These are phyloP conservation scores for Propithecus deckenii DNA, from an alignment of 2,797 vertebrate species.

Conservation along the genomic window DNA sequence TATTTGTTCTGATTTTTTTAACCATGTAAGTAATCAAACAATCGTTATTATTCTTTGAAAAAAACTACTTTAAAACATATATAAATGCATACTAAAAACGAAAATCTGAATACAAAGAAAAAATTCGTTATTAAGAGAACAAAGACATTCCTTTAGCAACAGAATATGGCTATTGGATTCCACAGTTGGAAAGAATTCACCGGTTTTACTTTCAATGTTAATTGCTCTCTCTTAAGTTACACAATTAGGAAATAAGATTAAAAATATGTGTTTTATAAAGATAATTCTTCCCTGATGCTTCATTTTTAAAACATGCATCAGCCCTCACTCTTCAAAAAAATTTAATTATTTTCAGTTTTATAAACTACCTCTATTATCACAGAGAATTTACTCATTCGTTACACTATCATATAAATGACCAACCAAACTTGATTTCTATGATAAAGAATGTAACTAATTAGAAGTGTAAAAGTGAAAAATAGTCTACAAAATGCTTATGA, in stretches of 20 bases:
- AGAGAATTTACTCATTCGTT: conserved; percentile 43
- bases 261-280: not conserved
- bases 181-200: not conserved
- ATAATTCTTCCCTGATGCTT: not conserved
- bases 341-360: conserved; percentile 21
- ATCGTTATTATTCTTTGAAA: not conserved
- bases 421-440: not conserved
- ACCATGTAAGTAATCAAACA: not conserved
- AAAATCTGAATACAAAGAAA: not conserved
- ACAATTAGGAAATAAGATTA: not conserved
- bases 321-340: not conserved
- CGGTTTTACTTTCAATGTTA: not conserved
- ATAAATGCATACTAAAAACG: conserved; percentile 7
- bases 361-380: not conserved
- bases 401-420: not conserved
- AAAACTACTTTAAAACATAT: not conserved
- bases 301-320: conserved; percentile 13
- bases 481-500: conserved; percentile 1
- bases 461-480: conserved; percentile 19
- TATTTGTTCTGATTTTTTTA: not conserved
- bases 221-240: not conserved
- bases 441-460: conserved; percentile 31
- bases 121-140: not conserved
- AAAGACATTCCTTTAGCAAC: not conserved
- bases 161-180: not conserved